Conservation (phyloP, 1,140 invertebrate genomes). For the Papilio xuthus region DNA sequence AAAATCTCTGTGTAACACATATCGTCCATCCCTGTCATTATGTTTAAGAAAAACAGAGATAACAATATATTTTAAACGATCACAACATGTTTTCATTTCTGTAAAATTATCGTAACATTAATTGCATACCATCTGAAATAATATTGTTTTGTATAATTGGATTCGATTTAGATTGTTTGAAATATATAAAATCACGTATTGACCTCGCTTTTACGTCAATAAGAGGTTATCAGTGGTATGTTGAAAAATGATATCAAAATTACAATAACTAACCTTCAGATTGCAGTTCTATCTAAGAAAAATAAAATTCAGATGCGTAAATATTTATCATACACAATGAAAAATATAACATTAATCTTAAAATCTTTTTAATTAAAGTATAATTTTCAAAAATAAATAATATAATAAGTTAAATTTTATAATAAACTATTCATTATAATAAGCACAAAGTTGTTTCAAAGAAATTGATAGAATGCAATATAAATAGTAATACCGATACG, state of each 20-base stretch:
- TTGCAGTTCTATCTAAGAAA: not conserved
- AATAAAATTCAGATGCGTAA: not conserved
- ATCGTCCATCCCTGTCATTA: no score
- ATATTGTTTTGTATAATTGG: conserved; percentile 16
- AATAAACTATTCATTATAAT: not conserved
- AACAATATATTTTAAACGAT: no score
- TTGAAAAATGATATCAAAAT: conserved; percentile 24
- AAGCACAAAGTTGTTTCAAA: not conserved
- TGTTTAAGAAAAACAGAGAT: no score
- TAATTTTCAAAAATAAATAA: no score
- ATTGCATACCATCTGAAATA: not conserved
- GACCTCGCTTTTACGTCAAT: conserved; percentile 58
- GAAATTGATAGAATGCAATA: not conserved
- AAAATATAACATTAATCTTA: no score
- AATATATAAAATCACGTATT: conserved; percentile 40
- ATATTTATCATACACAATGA: not conserved
- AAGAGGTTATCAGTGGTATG: conserved; percentile 50
- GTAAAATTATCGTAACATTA: not conserved
- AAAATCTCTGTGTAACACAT: no score
- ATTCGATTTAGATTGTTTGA: conserved; percentile 26
- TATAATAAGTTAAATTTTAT: no score
- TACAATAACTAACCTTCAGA: conserved; percentile 8
- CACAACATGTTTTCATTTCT: no score
- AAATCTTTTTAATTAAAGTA: no score
- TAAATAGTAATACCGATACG: not conserved